These are phyloP conservation scores for Temnothorax ravouxi DNA, from an alignment of 2,888 invertebrate genomes.

Conservation along the genomic window DNA sequence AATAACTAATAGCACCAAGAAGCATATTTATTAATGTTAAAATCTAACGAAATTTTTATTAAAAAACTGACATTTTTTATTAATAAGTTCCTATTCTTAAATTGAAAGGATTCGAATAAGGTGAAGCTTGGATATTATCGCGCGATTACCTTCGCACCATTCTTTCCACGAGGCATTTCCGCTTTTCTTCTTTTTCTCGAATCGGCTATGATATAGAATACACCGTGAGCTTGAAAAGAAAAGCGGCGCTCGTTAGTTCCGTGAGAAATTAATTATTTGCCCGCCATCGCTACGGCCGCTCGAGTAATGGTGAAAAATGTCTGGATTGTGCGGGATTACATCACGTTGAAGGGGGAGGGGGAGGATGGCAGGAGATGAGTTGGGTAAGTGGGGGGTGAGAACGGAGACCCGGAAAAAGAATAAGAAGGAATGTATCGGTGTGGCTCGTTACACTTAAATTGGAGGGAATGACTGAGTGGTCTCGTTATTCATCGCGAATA, in stretches of 20 bases:
- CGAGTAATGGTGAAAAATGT: conserved; percentile 86
- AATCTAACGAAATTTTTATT: neutral
- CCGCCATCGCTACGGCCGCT: conserved; percentile 80
- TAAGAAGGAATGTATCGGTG: conserved; percentile 86
- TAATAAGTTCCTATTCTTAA: neutral
- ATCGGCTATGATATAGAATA: conserved; percentile 61
- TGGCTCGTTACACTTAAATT: conserved; percentile 86
- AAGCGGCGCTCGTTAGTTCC: conserved; percentile 85
- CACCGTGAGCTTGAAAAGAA: conserved; percentile 73
- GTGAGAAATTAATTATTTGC: conserved; percentile 86
- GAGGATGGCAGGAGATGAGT: conserved; percentile 64
- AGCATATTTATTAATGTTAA: neutral
- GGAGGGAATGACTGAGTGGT: conserved; percentile 86
- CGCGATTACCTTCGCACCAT: conserved; percentile 17
- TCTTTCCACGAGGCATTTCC: conserved; percentile 17
- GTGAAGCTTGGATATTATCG: neutral
- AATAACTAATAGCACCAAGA: neutral
- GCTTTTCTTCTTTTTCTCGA: conserved; percentile 54
- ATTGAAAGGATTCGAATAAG: conserved; percentile 9
- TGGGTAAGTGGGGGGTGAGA: conserved; percentile 73
- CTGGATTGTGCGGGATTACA: conserved; percentile 85
- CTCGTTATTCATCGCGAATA: conserved; percentile 86
- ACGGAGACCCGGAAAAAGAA: conserved; percentile 81
- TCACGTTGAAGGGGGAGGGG: conserved; percentile 73
- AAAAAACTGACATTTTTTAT: neutral